Base-by-base conservation (phyloP, 2,888 invertebrate genomes). In the Cerceris rybyensis region DNA sequence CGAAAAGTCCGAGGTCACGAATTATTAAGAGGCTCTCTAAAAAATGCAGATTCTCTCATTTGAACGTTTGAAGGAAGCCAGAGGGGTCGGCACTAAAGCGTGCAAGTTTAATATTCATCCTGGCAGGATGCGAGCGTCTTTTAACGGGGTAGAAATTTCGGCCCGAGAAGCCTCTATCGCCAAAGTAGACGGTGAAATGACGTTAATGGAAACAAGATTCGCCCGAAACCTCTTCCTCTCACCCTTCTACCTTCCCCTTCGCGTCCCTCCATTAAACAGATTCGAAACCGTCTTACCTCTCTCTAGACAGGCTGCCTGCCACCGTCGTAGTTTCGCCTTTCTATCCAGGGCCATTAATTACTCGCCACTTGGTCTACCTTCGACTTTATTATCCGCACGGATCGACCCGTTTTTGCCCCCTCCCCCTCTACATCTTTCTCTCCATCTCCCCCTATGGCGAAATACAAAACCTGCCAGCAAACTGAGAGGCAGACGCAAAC, bases 321-420 rank as follows among this genome's bases (percentile, higher is more conserved):
- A 2, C 0, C 6, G 1, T 42, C 14, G 16, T 39, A 46, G 14
- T 16, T 13, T 61, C 52, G 63, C 46, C 39, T 57, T 46, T 61
- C 58, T 13, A 50, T 78, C 54, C 58, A 14, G 6, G 43, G 49
- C 77, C 68, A 82, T 75, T 78, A 82, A 81, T 82, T 82, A 75
- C 75, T 17, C 17, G 58, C 46, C 55, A 50, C 70, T 61, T 71
- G 54, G 54, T 52, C 75, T 46, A 41, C 43, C 42, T 49, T 65
- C 16, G 61, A 58, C 66, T 57, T 73, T 60, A 61, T 77, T 69
- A 75, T 79, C 75, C 79, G 46, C 11, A 46, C 55, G 63, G 66
- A 80, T 78, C 63, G 65, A 49, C 46, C 11, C 43, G 49, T 42
- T 54, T 46, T 28, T 17, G 57, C 28, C 28, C 39, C 42, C 57